Evolutionary conservation across 2,113 vertebrate species (phyloP).

Genomic region (Sylvietta virens): DNA sequence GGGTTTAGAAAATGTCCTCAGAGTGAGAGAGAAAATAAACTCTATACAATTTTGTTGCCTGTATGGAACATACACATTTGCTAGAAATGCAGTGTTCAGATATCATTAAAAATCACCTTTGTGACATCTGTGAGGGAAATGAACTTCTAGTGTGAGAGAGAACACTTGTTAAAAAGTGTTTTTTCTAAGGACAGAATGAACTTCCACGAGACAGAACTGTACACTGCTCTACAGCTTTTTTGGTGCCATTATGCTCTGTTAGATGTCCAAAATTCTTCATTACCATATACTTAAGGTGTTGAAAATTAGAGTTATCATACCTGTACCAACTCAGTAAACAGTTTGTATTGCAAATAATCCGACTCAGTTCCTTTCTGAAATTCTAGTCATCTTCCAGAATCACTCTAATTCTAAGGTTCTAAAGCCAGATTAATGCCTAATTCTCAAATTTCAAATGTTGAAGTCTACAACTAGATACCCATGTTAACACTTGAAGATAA

Average conservation of each 20-base stretch:
- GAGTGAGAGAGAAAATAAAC: not conserved
- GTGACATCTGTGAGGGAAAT: not conserved
- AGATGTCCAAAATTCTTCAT: not conserved
- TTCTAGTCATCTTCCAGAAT: not conserved
- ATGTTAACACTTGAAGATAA: not conserved
- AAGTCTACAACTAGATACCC: not conserved
- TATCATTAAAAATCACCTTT: not conserved
- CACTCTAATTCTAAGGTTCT: not conserved
- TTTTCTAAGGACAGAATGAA: not conserved
- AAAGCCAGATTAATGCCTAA: not conserved
- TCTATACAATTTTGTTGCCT: not conserved
- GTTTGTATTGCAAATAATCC: not conserved
- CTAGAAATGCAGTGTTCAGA: not conserved
- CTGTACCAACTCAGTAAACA: not conserved
- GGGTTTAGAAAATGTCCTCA: not conserved
- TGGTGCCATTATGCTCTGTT: not conserved
- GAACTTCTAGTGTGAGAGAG: not conserved
- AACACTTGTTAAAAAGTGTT: not conserved
- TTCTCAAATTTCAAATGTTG: not conserved
- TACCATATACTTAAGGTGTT: not conserved
- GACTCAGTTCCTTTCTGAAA: not conserved
- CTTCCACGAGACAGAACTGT: not conserved
- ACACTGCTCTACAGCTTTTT: not conserved
- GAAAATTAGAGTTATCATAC: not conserved
- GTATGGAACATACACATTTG: not conserved